Evolutionary conservation across 2,888 invertebrate genomes (phyloP).

Genomic region (Phyllotreta striolata): DNA sequence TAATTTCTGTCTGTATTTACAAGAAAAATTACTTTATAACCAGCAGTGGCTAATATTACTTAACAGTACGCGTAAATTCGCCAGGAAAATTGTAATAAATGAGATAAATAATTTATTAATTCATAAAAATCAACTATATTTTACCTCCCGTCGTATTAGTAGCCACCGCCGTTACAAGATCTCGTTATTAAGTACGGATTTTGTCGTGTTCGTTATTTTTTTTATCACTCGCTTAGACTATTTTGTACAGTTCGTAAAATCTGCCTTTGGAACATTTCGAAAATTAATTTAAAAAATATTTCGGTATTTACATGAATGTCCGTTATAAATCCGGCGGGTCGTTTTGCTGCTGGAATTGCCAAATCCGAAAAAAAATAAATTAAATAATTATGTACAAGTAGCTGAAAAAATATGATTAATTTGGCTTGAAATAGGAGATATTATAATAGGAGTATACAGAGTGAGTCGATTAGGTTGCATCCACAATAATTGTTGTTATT

Average conservation of each 20-base stretch:
- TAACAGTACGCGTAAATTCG: no score
- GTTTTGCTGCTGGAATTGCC: no score
- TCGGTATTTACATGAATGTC: slow-evolving; percentile 6
- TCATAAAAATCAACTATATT: neutral
- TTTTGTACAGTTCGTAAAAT: slow-evolving; percentile 8
- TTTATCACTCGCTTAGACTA: slow-evolving; percentile 21
- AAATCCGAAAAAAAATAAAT: no score
- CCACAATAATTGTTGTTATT: no score
- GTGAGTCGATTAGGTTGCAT: no score
- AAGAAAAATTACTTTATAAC: slow-evolving; percentile 37
- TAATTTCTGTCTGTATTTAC: slow-evolving; percentile 44
- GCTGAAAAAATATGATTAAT: no score
- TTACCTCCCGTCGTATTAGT: neutral
- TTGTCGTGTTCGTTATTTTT: slow-evolving; percentile 35
- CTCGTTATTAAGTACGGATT: slow-evolving; percentile 43
- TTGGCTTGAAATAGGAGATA: no score
- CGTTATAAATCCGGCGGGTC: no score
- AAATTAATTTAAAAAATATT: slow-evolving; percentile 8
- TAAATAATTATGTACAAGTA: no score
- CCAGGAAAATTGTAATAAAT: no score
- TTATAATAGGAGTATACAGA: no score
- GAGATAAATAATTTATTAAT: no score
- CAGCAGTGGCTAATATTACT: slow-evolving; percentile 6
- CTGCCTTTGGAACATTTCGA: slow-evolving; percentile 11
- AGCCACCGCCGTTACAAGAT: neutral